These are phyloP conservation scores for Alcedo atthis DNA, from an alignment of 2,797 vertebrate species.

Conservation along the genomic window DNA sequence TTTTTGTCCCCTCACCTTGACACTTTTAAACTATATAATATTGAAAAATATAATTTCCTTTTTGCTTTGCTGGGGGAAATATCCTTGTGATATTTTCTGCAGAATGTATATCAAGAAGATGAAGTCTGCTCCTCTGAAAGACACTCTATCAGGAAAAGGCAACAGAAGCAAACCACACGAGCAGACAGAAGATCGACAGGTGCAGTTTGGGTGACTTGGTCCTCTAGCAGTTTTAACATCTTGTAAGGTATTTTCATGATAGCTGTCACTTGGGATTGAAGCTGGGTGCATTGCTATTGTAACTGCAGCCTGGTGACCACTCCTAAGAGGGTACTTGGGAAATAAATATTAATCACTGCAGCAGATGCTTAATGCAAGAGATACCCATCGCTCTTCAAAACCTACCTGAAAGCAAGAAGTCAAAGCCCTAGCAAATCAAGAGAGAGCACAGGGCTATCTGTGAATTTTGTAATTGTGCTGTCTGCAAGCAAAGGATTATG, in stretches of 20 bases:
- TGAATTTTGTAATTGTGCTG: constrained; percentile 18
- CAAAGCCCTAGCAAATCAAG: not conserved
- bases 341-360: not conserved
- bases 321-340: not conserved
- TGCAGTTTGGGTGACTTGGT: not conserved
- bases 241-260: not conserved
- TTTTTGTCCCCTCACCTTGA: not conserved
- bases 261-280: fast-evolving
- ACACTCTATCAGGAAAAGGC: not conserved
- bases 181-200: too few species aligned
- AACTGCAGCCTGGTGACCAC: not conserved
- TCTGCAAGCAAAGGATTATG: constrained; percentile 22
- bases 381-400: not conserved
- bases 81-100: not conserved
- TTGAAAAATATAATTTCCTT: not conserved
- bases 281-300: not conserved
- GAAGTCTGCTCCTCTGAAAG: not conserved
- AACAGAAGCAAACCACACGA: not conserved
- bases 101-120: not conserved
- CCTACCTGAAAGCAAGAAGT: not conserved
- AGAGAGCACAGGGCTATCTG: not conserved
- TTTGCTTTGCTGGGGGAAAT: not conserved
- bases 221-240: not conserved
- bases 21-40: constrained; percentile 42
- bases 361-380: not conserved